Evolutionary conservation across 2,113 vertebrate genomes (phyloP), one percentile per base, ranked within the genome.

Genomic region (Arothron firmamentum): DNA sequence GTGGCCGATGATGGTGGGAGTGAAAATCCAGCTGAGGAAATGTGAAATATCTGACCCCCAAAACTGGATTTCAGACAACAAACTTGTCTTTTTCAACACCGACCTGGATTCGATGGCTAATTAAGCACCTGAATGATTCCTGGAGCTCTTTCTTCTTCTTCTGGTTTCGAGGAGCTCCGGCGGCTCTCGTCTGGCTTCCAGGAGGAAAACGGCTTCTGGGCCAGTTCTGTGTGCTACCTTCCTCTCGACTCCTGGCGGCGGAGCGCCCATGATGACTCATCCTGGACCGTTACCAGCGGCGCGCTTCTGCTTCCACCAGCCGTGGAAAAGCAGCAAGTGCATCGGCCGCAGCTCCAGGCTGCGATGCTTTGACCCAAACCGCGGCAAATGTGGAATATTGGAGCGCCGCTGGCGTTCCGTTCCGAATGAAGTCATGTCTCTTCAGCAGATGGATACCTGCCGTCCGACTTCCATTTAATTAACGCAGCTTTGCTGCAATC

Each of bases 1-100:
- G 59, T 67, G 77, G 83, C 80, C 75, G 80, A 77, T 86, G 80
- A 77, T 65, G 31, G 62, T 55, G 59, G 25, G 62, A 52, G 61
- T 81, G 66, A 17, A 47, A 17, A 17, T 47, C 45, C 45, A 47
- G 14, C 45, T 47, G 6, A 17, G 13, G n/a, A 46, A 47, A 47
- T 17, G n/a, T 47, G 6, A 47, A 9, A 47, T 6, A 47, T 47
- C 15, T 6, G n/a, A n/a, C n/a, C 15, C 6, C 2, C 1, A 47
- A 47, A 47, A 17, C 13, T 17, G 45, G 45, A n/a, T 17, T 47
- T 47, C 13, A 47, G 45, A 47, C 15, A 16, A 65, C 57, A 62
- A 21, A 52, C 8, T 23, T 47, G 21, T 23, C 25, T 28, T 28
- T 28, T 28, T 28, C 25, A 5, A 5, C 25, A 28, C 25, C 25